Conservation (phyloP, 2,888 invertebrate species). For the Epinotia nisella region DNA sequence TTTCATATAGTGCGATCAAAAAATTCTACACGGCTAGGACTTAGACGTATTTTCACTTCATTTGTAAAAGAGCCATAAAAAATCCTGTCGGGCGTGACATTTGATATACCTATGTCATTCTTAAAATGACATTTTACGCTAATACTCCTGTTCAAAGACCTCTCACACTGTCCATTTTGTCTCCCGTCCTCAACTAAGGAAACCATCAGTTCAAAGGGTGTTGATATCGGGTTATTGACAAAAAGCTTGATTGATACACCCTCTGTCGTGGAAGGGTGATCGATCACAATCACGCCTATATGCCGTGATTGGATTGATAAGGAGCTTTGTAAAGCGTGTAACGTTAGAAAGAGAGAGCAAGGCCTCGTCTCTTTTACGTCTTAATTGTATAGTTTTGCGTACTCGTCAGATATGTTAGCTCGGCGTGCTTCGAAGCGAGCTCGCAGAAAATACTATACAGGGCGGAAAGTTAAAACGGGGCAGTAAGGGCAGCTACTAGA, state of each 20-base stretch:
- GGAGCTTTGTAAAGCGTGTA: not conserved
- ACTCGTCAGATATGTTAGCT: no score
- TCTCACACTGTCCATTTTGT: constrained; percentile 28
- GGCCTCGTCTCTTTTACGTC: not conserved
- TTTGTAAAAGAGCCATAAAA: not conserved
- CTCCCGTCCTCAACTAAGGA: constrained; percentile 34
- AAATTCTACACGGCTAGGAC: no score
- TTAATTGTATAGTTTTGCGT: no score
- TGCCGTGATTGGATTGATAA: constrained; percentile 13
- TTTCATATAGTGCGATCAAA: no score
- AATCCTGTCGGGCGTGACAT: not conserved
- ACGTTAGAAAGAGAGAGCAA: constrained; percentile 6
- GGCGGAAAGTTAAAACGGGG: no score
- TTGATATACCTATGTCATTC: not conserved
- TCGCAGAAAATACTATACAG: no score
- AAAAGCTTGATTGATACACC: constrained; percentile 52
- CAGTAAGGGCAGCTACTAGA: no score
- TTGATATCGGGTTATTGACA: constrained; percentile 47
- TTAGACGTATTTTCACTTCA: no score
- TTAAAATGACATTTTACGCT: constrained; percentile 6
- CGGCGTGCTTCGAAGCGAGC: no score
- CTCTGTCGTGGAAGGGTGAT: constrained; percentile 48
- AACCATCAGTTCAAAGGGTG: constrained; percentile 42
- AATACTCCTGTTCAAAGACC: constrained; percentile 5
- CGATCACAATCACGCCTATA: constrained; percentile 45